Evolutionary conservation across 2,797 vertebrate species (phyloP), one percentile per base, ranked within the genome.

Genomic region (Coccyzus lansbergi): DNA sequence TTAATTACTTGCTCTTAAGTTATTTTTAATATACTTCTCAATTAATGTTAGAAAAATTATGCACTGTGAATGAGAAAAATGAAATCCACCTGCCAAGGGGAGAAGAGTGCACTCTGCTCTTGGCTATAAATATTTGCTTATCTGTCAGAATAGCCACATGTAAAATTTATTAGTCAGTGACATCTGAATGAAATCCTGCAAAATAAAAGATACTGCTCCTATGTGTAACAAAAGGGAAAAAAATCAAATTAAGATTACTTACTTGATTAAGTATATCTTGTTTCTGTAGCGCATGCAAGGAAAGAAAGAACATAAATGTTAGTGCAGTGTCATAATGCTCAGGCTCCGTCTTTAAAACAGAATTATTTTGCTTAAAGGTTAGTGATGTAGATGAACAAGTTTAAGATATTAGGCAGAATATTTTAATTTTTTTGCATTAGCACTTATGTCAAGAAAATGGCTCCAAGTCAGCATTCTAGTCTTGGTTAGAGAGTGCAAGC

Each of bases 181-280:
- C 14, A 72, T 63, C 24, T 86, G 28, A 82, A 3, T 42, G 26
- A 42, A 94, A 86, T 19, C 16, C 49, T 77, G 68, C 6, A 80
- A 92, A 95, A 79, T 40, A 55, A 95, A 94, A 94, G 52, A 83
- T 70, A 84, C 8, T 78, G 60, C 9, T 92, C 22, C 83, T 86
- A 83, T 29, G 34, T 86, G 84, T 72, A 84, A 93, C 67, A 95
- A 82, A 71, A 64, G 83, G 16, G 63, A 59, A 53, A 86, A 90
- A 93, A 64, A 88, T 70, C 85, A 85, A 96, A 96, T 92, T 95
- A 95, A 80, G 67, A 91, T 81, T 96, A 95, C 98, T 98, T 98
- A 99, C 99, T 98, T 99, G 98, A 93, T 98, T 98, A 98, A 99
- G 98, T 97, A 99, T 98, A 94, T 99, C 99, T 97, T 98, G 98